These are phyloP conservation scores for Eutrigla gurnardus DNA, from an alignment of 2,797 vertebrate genomes.

Conservation along the genomic window DNA sequence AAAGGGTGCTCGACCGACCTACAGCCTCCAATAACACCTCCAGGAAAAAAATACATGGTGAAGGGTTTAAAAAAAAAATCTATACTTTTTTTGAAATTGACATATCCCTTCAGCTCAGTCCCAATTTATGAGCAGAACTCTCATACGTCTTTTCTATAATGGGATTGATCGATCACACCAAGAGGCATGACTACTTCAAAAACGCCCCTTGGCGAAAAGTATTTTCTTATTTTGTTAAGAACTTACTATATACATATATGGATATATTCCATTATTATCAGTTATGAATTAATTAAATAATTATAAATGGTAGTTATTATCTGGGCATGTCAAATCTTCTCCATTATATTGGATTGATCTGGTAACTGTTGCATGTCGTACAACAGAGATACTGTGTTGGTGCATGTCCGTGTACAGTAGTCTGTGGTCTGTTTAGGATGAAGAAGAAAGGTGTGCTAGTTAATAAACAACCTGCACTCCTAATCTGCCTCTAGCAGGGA, in stretches of 20 bases:
- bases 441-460: not conserved
- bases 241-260: too few species aligned
- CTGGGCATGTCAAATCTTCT: not conserved
- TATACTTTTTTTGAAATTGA: constrained; percentile 1
- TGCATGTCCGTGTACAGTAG: not conserved
- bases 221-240: too few species aligned
- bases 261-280: too few species aligned
- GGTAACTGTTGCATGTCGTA: accelerated
- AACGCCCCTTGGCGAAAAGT: too few species aligned
- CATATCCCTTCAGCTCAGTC: constrained; percentile 9
- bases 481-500: not conserved
- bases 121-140: constrained; percentile 7
- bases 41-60: not conserved
- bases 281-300: too few species aligned
- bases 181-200: too few species aligned
- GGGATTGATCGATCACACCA: too few species aligned
- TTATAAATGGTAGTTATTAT: not conserved
- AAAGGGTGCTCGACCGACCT: not conserved
- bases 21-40: not conserved
- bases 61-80: not conserved
- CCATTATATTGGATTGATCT: not conserved
- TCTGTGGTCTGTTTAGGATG: not conserved
- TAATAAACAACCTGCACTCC: not conserved
- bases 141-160: too few species aligned
- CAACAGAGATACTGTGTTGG: not conserved